Percentiles rank a stretch among this genome's conserved stretches.
These are phyloP conservation scores for Sprattus sprattus DNA, from an alignment of 2,113 vertebrate genomes.

Conservation along the genomic window DNA sequence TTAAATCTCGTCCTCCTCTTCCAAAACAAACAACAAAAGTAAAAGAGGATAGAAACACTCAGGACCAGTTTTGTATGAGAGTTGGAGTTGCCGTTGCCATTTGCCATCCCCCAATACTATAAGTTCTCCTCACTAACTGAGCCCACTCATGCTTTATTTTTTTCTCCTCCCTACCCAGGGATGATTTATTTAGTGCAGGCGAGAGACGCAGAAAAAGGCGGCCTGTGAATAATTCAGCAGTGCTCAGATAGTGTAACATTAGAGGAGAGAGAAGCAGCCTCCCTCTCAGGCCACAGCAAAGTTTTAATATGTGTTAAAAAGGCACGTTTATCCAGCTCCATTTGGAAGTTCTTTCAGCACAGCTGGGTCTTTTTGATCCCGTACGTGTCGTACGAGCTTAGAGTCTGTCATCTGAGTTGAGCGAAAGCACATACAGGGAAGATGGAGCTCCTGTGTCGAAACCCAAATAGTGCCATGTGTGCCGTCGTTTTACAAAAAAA, in stretches of 20 bases:
- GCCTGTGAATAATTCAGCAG: constrained; percentile 79
- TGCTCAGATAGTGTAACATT: constrained; percentile 60
- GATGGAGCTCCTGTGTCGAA: neutral
- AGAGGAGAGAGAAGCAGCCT: constrained; percentile 40
- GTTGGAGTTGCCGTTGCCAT: neutral
- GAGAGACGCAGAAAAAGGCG: constrained; percentile 59
- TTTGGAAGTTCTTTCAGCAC: neutral
- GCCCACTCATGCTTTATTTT: constrained; percentile 25
- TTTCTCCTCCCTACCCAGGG: constrained; percentile 55
- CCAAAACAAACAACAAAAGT: neutral
- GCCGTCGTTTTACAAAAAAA: neutral
- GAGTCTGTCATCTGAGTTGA: neutral
- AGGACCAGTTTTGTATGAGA: neutral
- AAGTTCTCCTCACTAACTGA: constrained; percentile 11
- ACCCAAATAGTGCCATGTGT: neutral
- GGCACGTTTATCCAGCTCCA: neutral
- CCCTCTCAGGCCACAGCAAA: neutral
- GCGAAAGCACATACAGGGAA: neutral
- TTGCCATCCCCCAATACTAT: neutral
- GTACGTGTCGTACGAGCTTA: neutral
- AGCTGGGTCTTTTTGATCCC: neutral
- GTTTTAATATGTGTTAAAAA: neutral
- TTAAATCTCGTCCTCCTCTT: neutral
- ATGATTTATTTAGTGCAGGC: constrained; percentile 72
- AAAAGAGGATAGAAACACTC: neutral